Base-by-base conservation (phyloP, 1,140 invertebrate genomes). In the Melitaea cinxia region DNA sequence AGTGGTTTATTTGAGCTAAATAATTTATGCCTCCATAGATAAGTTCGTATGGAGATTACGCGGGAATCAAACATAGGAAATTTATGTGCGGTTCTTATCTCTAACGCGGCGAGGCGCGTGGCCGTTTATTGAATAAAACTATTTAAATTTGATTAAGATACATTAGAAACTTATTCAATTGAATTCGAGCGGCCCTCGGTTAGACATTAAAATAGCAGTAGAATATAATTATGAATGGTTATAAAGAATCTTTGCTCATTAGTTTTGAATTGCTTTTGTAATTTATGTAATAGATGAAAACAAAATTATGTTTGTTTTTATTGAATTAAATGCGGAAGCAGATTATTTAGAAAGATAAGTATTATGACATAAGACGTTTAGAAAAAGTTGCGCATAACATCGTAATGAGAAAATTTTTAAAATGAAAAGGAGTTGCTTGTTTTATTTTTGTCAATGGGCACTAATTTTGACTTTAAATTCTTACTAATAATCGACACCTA, bases 1-100 rank as follows among this genome's bases (percentile, higher is more conserved):
- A 79, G 73, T 71, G n/a, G 72, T 69, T 81, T 83, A 77, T 83
- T 85, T 77, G 53, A 77, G 49, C 66, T 73, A 72, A 78, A 82
- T 85, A 83, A 88, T 90, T 88, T 90, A 90, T 90, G 69, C 75
- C 42, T 65, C 63, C 65, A 65, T 72, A 82, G 82, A 88, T 86
- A 85, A 74, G 74, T 74, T 64, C 54, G 70, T 68, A 70, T 73
- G 58, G 69, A 88, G 81, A 89, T 89, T 89, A 88, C 69, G 72
- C 77, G 58, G 69, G 63, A 82, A 86, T 82, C 77, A 78, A 86
- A 88, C 84, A 82, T 73, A 78, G 53, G 57, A 72, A 79, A 85
- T 90, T 85, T 86, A 87, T 87, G 79, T 74, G 72, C 47, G 73
- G 60, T 65, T 71, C 70, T 83, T 85, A 88, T 87, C 80, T 74